These are phyloP conservation scores for Epinotia brunnichana DNA, from an alignment of 2,888 invertebrate genomes.

Conservation along the genomic window DNA sequence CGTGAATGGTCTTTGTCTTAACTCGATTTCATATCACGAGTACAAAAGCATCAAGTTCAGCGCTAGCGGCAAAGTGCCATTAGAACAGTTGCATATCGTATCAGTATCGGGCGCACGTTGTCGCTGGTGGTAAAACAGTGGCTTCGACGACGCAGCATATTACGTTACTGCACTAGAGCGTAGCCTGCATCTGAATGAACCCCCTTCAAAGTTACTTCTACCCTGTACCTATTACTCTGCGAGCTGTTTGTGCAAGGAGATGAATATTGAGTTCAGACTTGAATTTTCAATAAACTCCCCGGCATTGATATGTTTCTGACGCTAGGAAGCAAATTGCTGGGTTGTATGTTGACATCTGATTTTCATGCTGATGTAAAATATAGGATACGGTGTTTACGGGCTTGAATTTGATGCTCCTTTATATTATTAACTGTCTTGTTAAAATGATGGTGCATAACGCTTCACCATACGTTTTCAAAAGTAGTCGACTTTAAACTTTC, in stretches of 20 bases:
- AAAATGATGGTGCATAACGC: no score
- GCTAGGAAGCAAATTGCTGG: slow-evolving; percentile 28
- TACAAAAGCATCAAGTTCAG: background rate
- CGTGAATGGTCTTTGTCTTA: background rate
- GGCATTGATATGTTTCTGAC: slow-evolving; percentile 42
- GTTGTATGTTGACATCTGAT: slow-evolving; percentile 40
- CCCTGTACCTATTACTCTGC: slow-evolving; percentile 33
- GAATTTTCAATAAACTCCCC: slow-evolving; percentile 44
- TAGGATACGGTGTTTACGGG: background rate
- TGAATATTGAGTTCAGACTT: slow-evolving; percentile 44
- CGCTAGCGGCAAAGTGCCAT: slow-evolving; percentile 30
- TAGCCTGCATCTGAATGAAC: slow-evolving; percentile 53
- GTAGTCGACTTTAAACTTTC: no score
- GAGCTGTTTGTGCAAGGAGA: slow-evolving; percentile 44
- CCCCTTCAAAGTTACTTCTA: slow-evolving; percentile 34
- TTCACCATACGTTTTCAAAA: no score
- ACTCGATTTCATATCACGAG: background rate
- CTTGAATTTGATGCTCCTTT: background rate
- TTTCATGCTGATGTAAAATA: slow-evolving; percentile 27
- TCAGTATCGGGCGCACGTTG: slow-evolving; percentile 50
- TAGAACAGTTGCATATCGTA: slow-evolving; percentile 51
- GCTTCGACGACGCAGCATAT: slow-evolving; percentile 53
- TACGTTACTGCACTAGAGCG: slow-evolving; percentile 49
- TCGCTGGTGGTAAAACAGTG: slow-evolving; percentile 55
- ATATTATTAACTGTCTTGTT: no score